Conservation (phyloP, 1,140 invertebrate genomes). For the Drosophila nasuta region DNA sequence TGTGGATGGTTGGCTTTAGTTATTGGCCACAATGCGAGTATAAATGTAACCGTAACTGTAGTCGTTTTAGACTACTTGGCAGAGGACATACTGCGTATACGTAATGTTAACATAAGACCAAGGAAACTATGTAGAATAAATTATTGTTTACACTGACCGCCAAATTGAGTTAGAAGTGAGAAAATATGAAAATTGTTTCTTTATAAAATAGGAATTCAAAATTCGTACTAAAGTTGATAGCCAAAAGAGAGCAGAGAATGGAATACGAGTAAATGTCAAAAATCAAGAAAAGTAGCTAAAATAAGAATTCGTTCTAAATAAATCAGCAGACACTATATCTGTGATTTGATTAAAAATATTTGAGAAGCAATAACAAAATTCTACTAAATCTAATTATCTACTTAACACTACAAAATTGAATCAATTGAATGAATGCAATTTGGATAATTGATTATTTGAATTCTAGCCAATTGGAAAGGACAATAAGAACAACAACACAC, state of each 20-base stretch:
- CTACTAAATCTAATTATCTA: neutral
- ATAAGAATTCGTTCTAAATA: neutral
- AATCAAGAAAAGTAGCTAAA: neutral
- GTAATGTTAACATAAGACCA: conserved; percentile 5
- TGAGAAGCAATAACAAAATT: neutral
- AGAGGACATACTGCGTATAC: conserved; percentile 9
- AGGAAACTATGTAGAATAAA: neutral
- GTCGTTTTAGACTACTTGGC: conserved; percentile 9
- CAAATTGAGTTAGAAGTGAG: neutral
- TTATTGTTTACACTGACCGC: neutral
- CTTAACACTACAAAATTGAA: conserved; percentile 1
- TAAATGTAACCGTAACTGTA: conserved; percentile 11
- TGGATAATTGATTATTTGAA: neutral
- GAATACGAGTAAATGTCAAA: no score
- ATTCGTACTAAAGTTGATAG: no score
- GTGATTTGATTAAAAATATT: conserved; percentile 1
- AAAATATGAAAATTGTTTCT: no score
- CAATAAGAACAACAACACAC: conserved; percentile 2
- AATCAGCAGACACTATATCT: neutral
- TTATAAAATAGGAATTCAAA: no score
- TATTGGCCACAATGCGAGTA: conserved; percentile 37
- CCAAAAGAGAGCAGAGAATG: no score
- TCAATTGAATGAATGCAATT: neutral
- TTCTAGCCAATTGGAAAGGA: conserved; percentile 24
- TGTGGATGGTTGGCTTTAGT: conserved; percentile 10